These are phyloP conservation scores for Oreohelix idahoensis DNA, from an alignment of 1,140 invertebrate genomes.

Conservation along the genomic window DNA sequence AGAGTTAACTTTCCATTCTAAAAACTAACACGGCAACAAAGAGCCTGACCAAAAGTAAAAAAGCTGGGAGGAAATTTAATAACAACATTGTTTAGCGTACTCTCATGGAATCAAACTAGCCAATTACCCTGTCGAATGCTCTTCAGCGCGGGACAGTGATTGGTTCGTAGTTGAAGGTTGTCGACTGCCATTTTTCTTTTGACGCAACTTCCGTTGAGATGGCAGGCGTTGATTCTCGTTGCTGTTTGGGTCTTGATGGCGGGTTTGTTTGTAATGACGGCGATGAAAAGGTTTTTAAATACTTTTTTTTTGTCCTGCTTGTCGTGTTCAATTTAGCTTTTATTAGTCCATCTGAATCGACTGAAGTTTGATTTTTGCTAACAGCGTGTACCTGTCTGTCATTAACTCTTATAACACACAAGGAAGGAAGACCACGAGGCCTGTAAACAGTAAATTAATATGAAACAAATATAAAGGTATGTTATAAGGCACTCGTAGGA, in stretches of 20 bases:
- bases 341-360: too few species aligned
- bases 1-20: background rate
- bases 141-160: background rate
- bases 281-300: background rate
- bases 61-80: slow-evolving; percentile 6
- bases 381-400: too few species aligned
- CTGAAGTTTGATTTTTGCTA: too few species aligned
- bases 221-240: background rate
- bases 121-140: background rate
- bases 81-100: slow-evolving; percentile 12
- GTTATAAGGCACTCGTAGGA: too few species aligned
- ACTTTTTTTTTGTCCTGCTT: too few species aligned
- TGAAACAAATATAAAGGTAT: too few species aligned
- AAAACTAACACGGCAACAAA: background rate
- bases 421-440: too few species aligned
- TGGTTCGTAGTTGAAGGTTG: background rate
- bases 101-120: background rate
- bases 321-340: too few species aligned
- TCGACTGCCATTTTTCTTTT: background rate
- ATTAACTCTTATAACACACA: too few species aligned
- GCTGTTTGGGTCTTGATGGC: background rate
- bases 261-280: background rate
- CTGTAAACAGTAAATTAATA: too few species aligned
- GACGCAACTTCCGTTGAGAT: background rate
- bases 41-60: background rate